A percentile compares a stretch with the other conserved stretches of the same genome.
Evolutionary conservation across 2,113 vertebrate species (phyloP).

Genomic region (Eulemur macaco): DNA sequence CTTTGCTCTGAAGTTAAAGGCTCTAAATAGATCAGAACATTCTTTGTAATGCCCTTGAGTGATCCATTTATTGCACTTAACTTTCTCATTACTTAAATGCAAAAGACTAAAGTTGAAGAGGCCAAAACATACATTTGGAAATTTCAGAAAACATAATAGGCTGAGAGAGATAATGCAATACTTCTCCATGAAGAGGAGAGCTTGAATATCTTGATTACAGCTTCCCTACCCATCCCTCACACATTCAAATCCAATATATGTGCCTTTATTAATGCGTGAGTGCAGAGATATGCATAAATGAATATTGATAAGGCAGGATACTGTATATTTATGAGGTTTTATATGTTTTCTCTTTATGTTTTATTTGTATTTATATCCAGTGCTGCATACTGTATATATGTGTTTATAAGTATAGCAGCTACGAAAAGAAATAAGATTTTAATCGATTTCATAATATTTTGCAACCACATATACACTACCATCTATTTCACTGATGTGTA

Average conservation of each 20-base stretch:
- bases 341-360: constrained; percentile 81
- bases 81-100: constrained; percentile 82
- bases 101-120: constrained; percentile 83
- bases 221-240: constrained; percentile 72
- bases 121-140: constrained; percentile 82
- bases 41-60: constrained; percentile 81
- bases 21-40: constrained; percentile 79
- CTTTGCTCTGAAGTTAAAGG: constrained; percentile 83
- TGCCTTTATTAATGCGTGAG: constrained; percentile 77
- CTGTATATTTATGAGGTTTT: constrained; percentile 82
- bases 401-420: constrained; percentile 74
- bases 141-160: constrained; percentile 81
- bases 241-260: constrained; percentile 80
- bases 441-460: constrained; percentile 77
- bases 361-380: constrained; percentile 81
- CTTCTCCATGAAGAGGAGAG: constrained; percentile 75
- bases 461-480: not conserved
- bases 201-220: constrained; percentile 78
- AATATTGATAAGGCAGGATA: constrained; percentile 81
- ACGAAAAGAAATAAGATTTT: constrained; percentile 77
- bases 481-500: constrained; percentile 33
- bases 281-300: constrained; percentile 82
- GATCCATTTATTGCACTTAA: constrained; percentile 79
- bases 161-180: constrained; percentile 75
- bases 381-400: constrained; percentile 72